These are phyloP conservation scores for Lasioglossum leucozonium DNA, from an alignment of 2,888 invertebrate species.

Conservation along the genomic window DNA sequence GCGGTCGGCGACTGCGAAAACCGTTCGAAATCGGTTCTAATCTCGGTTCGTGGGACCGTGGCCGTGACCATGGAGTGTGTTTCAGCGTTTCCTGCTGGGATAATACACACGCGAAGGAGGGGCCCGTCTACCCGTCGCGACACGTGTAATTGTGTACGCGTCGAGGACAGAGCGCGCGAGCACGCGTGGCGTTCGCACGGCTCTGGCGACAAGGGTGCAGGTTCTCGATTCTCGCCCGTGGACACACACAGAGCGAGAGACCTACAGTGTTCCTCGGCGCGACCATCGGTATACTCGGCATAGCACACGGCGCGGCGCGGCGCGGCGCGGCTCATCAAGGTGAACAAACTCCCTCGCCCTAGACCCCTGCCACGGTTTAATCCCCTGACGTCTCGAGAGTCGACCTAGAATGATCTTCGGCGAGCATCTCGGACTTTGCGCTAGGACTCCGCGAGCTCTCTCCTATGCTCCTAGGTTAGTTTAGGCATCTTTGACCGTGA, in stretches of 20 bases:
- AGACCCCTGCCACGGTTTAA: conserved; percentile 34
- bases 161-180: conserved; percentile 4
- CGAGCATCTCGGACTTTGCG: conserved; percentile 30
- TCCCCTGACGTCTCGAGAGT: conserved; percentile 24
- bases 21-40: not conserved
- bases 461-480: not conserved
- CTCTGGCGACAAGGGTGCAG: conserved; percentile 31
- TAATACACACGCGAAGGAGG: conserved; percentile 24
- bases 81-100: conserved; percentile 41
- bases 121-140: not conserved
- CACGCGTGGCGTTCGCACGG: conserved; percentile 61
- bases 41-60: conserved; percentile 12
- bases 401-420: conserved; percentile 32
- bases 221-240: not conserved
- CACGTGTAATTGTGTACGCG: conserved; percentile 16
- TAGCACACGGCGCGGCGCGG: conserved; percentile 5
- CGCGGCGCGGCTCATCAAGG: conserved; percentile 47
- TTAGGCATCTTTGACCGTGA: not conserved
- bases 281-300: conserved; percentile 31
- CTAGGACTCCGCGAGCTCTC: not conserved
- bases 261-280: not conserved
- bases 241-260: not conserved
- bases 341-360: conserved; percentile 63
- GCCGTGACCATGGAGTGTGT: not conserved
- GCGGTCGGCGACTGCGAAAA: not conserved